phyloP scores from a whole-genome alignment of 2,113 vertebrate genomes.

The Nycticryphes semicollaris region DNA sequence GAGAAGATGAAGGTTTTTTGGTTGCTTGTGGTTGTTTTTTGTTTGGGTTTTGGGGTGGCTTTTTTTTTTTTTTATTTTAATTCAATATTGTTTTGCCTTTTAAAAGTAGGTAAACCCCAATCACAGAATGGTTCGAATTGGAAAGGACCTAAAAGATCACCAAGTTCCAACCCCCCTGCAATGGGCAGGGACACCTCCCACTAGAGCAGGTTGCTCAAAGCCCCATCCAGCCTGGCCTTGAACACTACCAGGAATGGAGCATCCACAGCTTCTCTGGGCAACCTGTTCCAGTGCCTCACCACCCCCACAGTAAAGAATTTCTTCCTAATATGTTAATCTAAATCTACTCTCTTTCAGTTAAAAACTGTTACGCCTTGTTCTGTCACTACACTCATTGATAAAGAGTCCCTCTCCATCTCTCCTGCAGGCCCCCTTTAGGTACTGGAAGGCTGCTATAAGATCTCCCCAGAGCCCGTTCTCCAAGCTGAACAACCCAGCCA shows the following conservation, averaged over 20 bases:
- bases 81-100: not conserved
- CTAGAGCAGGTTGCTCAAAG: not conserved
- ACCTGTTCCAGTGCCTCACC: not conserved
- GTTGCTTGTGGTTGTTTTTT: not conserved
- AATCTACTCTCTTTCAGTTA: not conserved
- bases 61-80: not conserved
- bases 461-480: not conserved
- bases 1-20: not conserved
- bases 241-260: not conserved
- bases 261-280: not conserved
- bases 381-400: not conserved
- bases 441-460: not conserved
- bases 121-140: not conserved
- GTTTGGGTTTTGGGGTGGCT: not conserved
- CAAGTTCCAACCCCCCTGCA: not conserved
- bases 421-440: not conserved
- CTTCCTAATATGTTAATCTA: not conserved
- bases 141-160: not conserved
- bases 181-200: not conserved
- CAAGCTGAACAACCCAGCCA: not conserved
- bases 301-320: not conserved
- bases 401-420: not conserved
- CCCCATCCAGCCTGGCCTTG: not conserved
- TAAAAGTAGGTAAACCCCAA: not conserved
- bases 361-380: not conserved